Conservation (phyloP, 35 echinoderm and acorn worm genomes). For the Apostichopus parvimensis region DNA sequence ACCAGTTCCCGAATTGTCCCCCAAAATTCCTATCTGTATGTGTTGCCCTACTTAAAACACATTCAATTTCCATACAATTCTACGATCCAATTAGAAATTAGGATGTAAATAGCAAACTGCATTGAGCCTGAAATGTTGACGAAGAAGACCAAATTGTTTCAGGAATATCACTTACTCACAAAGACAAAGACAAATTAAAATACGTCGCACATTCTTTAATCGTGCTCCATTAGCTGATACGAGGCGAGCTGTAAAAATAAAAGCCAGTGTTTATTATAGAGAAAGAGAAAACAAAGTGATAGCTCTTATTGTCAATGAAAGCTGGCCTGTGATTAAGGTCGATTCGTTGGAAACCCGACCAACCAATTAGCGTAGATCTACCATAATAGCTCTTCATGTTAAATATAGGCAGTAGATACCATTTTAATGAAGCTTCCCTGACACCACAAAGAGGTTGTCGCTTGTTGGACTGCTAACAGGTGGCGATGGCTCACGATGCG, state of each 20-base stretch:
- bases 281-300: constrained; percentile 38
- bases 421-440: constrained; percentile 18
- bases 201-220: constrained; percentile 1
- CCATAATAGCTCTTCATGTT: constrained; percentile 18
- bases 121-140: not conserved
- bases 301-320: constrained; percentile 21
- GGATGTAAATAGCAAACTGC: not conserved
- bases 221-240: not conserved
- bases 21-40: too few relatives aligned
- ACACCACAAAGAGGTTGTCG: not conserved
- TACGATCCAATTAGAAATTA: not conserved
- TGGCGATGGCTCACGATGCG: constrained; percentile 19
- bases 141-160: not conserved
- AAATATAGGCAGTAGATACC: constrained; percentile 17
- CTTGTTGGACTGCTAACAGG: constrained; percentile 25
- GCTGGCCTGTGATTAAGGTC: not conserved
- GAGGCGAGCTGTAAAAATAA: constrained; percentile 20
- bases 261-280: not conserved
- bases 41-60: too few relatives aligned
- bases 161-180: constrained; percentile 8
- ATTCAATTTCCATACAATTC: too few relatives aligned
- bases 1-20: too few relatives aligned
- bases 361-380: constrained; percentile 23
- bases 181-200: constrained; percentile 41
- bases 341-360: not conserved